A percentile compares a stretch with the other conserved stretches of the same genome.
Conservation (phyloP, 2,797 vertebrate species). For the Sandelia bainsii region DNA sequence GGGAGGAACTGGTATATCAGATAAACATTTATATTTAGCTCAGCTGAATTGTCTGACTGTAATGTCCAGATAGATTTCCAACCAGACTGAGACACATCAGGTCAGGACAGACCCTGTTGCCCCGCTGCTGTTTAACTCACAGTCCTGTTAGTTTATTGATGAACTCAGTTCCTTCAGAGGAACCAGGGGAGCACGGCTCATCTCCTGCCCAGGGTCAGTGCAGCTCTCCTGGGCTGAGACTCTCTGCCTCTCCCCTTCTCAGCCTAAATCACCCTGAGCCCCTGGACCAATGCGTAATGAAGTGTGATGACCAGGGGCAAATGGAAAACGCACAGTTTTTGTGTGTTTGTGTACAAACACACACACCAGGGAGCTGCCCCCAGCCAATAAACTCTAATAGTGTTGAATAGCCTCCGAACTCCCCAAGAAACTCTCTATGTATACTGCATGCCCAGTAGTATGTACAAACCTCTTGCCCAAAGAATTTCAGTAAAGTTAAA, state of each 20-base stretch:
- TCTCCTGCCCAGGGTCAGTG: conserved; percentile 66
- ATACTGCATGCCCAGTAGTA: neutral
- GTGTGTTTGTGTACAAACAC: conserved; percentile 34
- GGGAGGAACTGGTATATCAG: too few relatives aligned
- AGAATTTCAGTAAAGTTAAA: too few relatives aligned
- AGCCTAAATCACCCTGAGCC: neutral
- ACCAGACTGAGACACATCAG: neutral
- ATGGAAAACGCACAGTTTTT: conserved; percentile 5
- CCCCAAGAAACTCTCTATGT: neutral
- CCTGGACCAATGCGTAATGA: conserved; percentile 46
- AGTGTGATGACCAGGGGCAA: conserved; percentile 31
- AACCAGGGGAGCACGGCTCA: conserved; percentile 55
- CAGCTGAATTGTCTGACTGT: too few relatives aligned
- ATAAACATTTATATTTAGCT: too few relatives aligned
- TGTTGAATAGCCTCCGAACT: conserved; percentile 6
- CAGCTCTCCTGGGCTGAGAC: conserved; percentile 57
- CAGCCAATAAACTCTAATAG: conserved; percentile 3
- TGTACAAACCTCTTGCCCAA: too few relatives aligned
- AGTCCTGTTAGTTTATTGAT: conserved; percentile 48
- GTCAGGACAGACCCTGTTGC: neutral
- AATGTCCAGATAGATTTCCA: too few relatives aligned
- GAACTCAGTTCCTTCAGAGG: conserved; percentile 43
- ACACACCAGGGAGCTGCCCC: conserved; percentile 21
- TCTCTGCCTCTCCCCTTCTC: conserved; percentile 23
- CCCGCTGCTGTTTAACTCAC: conserved; percentile 6